phyloP scores from a whole-genome alignment of 1,140 invertebrate species.

The Ylistrum balloti region DNA sequence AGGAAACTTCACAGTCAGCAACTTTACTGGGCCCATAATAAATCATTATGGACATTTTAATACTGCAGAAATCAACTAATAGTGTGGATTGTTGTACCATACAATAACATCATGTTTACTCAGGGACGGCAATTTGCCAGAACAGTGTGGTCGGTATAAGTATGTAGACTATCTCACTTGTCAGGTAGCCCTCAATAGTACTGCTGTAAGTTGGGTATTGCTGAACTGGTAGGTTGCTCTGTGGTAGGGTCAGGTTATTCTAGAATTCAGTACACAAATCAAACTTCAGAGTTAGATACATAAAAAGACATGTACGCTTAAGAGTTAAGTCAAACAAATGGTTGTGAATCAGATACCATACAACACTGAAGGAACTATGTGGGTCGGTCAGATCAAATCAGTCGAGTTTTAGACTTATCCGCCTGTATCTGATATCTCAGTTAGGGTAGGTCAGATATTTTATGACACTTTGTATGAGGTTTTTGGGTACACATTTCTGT shows the following conservation, averaged over 20 bases:
- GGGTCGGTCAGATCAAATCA: background rate
- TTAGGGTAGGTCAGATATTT: background rate
- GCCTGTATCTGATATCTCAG: background rate
- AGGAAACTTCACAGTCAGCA: background rate
- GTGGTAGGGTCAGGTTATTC: background rate
- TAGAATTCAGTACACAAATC: constrained; percentile 13
- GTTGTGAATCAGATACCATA: background rate
- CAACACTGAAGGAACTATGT: background rate
- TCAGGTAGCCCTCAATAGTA: background rate
- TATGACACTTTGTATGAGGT: background rate
- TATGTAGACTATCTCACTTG: background rate
- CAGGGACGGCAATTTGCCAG: background rate
- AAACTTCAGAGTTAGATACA: background rate
- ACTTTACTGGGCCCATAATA: background rate
- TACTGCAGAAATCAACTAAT: background rate
- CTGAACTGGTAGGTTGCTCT: background rate
- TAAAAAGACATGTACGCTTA: background rate
- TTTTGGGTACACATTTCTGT: constrained; percentile 7
- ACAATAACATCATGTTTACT: background rate
- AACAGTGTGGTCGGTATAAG: background rate
- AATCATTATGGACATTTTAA: background rate
- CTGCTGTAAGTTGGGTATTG: background rate
- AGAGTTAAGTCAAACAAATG: background rate
- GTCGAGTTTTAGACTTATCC: background rate
- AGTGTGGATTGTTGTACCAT: background rate